A percentile compares a stretch with the other conserved stretches of the same genome.
These are phyloP conservation scores for Endomychus coccineus DNA, from an alignment of 2,888 invertebrate genomes.

Conservation along the genomic window DNA sequence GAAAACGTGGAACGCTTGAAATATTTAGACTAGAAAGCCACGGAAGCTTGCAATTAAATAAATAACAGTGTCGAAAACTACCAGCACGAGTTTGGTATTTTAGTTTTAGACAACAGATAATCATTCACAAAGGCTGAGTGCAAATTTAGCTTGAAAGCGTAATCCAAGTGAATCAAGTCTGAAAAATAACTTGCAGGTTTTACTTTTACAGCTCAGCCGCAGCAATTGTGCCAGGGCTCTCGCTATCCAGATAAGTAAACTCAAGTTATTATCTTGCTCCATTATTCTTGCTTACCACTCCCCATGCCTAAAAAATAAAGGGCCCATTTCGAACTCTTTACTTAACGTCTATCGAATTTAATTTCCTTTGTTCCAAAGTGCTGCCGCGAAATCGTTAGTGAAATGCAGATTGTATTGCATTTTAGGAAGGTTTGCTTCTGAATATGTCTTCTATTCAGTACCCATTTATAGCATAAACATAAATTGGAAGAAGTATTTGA, in stretches of 20 bases:
- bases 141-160: constrained; percentile 28
- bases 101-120: too few species aligned
- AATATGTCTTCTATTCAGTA: too few species aligned
- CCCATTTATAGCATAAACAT: too few species aligned
- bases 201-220: constrained; percentile 28
- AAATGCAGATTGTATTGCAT: too few species aligned
- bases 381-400: background rate
- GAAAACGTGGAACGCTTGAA: too few species aligned
- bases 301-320: constrained; percentile 7
- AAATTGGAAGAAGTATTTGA: too few species aligned
- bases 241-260: constrained; percentile 29
- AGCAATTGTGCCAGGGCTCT: constrained; percentile 26
- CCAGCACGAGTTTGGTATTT: too few species aligned
- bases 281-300: constrained; percentile 28
- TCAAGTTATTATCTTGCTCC: constrained; percentile 29
- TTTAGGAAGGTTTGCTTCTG: too few species aligned
- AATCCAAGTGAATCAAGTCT: constrained; percentile 30
- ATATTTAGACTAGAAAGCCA: too few species aligned
- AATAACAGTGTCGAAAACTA: too few species aligned
- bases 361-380: constrained; percentile 1
- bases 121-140: constrained; percentile 20
- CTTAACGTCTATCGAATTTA: constrained; percentile 4
- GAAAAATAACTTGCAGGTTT: constrained; percentile 31
- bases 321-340: constrained; percentile 8
- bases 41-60: too few species aligned